These are phyloP conservation scores for Phoebastria nigripes DNA, from an alignment of 2,797 vertebrate genomes.

Conservation along the genomic window DNA sequence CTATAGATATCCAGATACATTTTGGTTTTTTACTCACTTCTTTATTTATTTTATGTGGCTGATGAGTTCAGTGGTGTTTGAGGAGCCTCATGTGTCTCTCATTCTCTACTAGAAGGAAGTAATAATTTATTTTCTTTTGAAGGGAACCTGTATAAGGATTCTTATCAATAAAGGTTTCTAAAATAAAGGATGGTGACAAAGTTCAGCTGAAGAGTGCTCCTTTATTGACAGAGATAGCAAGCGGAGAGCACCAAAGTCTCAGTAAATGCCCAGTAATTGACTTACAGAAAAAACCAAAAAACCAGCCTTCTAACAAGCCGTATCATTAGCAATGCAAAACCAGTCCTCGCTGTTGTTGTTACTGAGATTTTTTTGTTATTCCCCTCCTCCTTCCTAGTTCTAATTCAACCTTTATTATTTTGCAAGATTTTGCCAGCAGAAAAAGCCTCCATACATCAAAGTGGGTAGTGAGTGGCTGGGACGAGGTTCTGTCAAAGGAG, in stretches of 20 bases:
- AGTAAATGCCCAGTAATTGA: not conserved
- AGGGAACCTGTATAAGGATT: not conserved
- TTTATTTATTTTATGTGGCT: not conserved
- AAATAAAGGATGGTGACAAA: not conserved
- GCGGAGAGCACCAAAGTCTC: not conserved
- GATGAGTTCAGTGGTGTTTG: not conserved
- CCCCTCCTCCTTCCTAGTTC: not conserved
- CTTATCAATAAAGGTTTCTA: not conserved
- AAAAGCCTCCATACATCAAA: conserved; percentile 38
- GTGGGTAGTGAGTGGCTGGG: not conserved
- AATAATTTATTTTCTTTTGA: not conserved
- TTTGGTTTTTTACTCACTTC: not conserved
- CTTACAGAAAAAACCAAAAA: not conserved
- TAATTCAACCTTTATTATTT: conserved; percentile 41
- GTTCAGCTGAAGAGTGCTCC: not conserved
- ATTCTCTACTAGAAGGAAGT: not conserved
- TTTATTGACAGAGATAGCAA: not conserved
- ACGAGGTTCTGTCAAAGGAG: not conserved
- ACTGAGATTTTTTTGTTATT: not conserved
- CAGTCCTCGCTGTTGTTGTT: not conserved
- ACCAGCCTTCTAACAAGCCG: not conserved
- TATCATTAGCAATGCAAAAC: conserved; percentile 9
- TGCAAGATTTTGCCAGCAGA: not conserved
- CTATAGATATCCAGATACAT: not conserved
- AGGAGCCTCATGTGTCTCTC: not conserved